These are phyloP conservation scores for Periphyllus acericola DNA, from an alignment of 2,888 invertebrate genomes.

Conservation along the genomic window DNA sequence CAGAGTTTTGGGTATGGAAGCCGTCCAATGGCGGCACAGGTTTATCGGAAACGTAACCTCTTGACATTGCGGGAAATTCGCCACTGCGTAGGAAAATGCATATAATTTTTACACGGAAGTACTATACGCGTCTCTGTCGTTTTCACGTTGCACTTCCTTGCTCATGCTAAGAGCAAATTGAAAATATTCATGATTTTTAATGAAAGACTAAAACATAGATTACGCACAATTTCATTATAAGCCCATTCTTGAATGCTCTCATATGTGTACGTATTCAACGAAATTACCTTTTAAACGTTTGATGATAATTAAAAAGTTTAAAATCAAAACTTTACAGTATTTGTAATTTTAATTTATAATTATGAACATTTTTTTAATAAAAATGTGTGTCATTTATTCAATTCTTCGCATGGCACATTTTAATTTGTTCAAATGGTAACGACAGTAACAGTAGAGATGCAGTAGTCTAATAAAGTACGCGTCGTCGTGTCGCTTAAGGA, in stretches of 20 bases:
- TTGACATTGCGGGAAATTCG: not conserved
- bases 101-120: conserved; percentile 34
- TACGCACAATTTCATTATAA: conserved; percentile 22
- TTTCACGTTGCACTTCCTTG: conserved; percentile 26
- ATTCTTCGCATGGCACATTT: not conserved
- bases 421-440: not conserved
- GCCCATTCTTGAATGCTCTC: not conserved
- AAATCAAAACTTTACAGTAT: not conserved
- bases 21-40: conserved; percentile 38
- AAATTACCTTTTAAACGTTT: not conserved
- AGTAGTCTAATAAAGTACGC: too few species aligned
- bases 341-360: not conserved
- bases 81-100: not conserved
- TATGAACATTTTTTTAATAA: not conserved
- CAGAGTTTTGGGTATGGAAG: conserved; percentile 7
- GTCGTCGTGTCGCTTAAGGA: too few species aligned
- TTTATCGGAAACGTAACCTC: conserved; percentile 17
- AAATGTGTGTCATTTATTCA: not conserved
- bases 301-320: not conserved
- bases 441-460: not conserved
- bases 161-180: conserved; percentile 15
- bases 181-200: conserved; percentile 43
- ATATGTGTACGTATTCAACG: not conserved
- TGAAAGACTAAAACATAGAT: conserved; percentile 11
- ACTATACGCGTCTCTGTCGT: not conserved